These are phyloP conservation scores for Centrocercus urophasianus DNA, from an alignment of 2,113 vertebrate species.

Conservation along the genomic window DNA sequence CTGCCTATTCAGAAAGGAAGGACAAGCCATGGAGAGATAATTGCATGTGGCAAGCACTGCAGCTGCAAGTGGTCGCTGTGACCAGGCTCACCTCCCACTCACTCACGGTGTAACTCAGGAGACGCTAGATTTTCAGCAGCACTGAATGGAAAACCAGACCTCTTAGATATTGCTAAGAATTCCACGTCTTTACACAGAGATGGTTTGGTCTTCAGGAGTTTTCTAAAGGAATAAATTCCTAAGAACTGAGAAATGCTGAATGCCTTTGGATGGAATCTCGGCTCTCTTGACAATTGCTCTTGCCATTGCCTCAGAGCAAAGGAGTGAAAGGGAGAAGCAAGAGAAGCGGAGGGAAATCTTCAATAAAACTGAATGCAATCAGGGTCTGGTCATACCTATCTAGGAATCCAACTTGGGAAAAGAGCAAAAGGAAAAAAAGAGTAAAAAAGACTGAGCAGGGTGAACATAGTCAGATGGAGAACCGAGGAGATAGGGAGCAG, in stretches of 20 bases:
- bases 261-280: background rate
- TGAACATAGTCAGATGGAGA: background rate
- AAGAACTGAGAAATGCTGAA: constrained; percentile 3
- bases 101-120: background rate
- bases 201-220: background rate
- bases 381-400: background rate
- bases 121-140: constrained; percentile 34
- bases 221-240: background rate
- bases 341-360: background rate
- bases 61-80: background rate
- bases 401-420: background rate
- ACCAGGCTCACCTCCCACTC: background rate
- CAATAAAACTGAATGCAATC: background rate
- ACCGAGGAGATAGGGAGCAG: background rate
- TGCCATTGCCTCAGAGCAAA: background rate
- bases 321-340: background rate
- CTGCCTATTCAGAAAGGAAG: background rate
- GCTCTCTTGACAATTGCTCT: background rate
- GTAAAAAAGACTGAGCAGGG: background rate
- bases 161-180: background rate
- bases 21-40: background rate
- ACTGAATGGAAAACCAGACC: background rate
- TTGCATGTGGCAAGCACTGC: background rate
- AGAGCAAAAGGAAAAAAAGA: background rate
- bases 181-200: background rate